A percentile compares a stretch with the other conserved stretches of the same genome.
phyloP scores from a whole-genome alignment of 1,140 invertebrate species.

The Cecropterus lyciades region DNA sequence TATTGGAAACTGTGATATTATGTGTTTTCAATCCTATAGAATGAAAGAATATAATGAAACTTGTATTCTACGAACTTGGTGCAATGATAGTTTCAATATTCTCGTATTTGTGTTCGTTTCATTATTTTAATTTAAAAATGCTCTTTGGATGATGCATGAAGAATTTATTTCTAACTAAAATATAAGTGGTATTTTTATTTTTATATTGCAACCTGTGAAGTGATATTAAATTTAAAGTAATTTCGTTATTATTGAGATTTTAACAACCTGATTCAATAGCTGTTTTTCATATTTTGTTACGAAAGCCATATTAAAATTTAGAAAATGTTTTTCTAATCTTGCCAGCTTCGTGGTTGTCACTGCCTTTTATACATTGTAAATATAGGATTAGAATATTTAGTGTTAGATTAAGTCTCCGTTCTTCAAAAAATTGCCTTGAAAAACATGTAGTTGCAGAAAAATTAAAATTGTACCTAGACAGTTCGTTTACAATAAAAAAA shows the following conservation, averaged over 20 bases:
- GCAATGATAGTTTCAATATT: slow-evolving; percentile 36
- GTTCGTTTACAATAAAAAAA: slow-evolving; percentile 17
- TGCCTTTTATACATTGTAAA: slow-evolving; percentile 77
- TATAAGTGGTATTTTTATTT: slow-evolving; percentile 8
- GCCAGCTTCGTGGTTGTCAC: slow-evolving; percentile 80
- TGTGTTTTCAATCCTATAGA: slow-evolving; percentile 76
- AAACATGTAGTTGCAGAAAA: slow-evolving; percentile 6
- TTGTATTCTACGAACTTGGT: slow-evolving; percentile 22
- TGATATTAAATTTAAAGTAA: slow-evolving; percentile 18
- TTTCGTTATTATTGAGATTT: slow-evolving; percentile 9
- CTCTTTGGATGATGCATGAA: slow-evolving; percentile 22
- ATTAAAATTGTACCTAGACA: background rate
- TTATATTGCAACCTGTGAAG: slow-evolving; percentile 13
- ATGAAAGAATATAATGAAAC: slow-evolving; percentile 33
- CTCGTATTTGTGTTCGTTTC: slow-evolving; percentile 36
- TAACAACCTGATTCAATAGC: slow-evolving; percentile 6
- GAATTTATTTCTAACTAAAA: slow-evolving; percentile 17
- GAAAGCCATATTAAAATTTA: slow-evolving; percentile 81
- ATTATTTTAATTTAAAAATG: slow-evolving; percentile 35
- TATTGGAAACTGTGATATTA: slow-evolving; percentile 83
- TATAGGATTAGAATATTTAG: slow-evolving; percentile 61
- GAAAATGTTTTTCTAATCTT: slow-evolving; percentile 75
- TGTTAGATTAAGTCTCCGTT: slow-evolving; percentile 37
- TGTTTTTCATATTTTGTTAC: slow-evolving; percentile 49
- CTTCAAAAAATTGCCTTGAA: slow-evolving; percentile 5